These are phyloP conservation scores for human DNA, from an alignment of 2,113 vertebrate species.

Conservation along the genomic window DNA sequence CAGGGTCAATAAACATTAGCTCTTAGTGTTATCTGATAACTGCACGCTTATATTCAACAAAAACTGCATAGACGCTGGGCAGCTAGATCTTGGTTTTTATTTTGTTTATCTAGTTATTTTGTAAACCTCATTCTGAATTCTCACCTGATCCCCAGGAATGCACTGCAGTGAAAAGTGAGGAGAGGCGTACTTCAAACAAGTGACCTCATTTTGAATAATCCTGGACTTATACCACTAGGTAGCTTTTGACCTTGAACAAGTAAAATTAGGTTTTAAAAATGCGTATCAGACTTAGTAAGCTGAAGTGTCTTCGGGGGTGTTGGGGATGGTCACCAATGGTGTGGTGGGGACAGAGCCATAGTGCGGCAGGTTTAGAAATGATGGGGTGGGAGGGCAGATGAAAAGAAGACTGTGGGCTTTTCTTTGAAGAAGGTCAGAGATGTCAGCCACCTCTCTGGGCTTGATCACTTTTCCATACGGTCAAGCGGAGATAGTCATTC, in stretches of 20 bases:
- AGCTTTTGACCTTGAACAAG: not conserved
- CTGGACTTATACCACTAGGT: not conserved
- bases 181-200: not conserved
- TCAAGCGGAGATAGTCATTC: no score
- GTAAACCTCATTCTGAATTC: not conserved
- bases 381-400: not conserved
- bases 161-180: not conserved
- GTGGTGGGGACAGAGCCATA: not conserved
- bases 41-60: not conserved
- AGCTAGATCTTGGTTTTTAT: not conserved
- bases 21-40: not conserved
- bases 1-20: not conserved
- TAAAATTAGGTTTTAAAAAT: not conserved
- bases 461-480: not conserved
- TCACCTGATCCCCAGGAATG: not conserved
- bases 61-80: not conserved
- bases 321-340: not conserved
- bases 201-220: not conserved
- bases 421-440: not conserved
- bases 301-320: not conserved
- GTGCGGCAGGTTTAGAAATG: not conserved
- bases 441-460: not conserved
- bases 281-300: not conserved
- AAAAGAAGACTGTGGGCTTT: not conserved
- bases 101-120: not conserved